Base-by-base conservation (phyloP, 2,888 invertebrate species). In the Cataglyphis rosenhaueri region DNA sequence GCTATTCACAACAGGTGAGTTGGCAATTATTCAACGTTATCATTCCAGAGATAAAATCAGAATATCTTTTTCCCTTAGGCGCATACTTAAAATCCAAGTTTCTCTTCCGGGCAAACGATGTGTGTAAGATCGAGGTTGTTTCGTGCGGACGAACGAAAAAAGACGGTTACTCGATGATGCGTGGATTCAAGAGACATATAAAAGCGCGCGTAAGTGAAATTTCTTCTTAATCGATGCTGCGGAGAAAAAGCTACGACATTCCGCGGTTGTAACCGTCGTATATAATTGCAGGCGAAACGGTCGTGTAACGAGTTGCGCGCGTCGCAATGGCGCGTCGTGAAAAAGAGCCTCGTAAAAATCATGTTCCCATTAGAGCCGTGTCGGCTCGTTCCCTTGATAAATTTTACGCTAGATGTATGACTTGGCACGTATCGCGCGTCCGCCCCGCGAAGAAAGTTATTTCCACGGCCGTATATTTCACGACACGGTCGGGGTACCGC, bases 281-380 rank as follows among this genome's bases (percentile, higher is more conserved):
- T 52, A n/a, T 79, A 79, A 79, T 79, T 79, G 59, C 78, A 70
- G 55, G 29, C 71, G 74, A 55, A 70, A 70, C 55, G 32, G 41
- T 32, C 55, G 73, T 35, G 78, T 79, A 71, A 79, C 78, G 71
- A 79, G 78, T 79, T 79, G 44, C 44, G 73, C 78, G 78, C 74
- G 78, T 48, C 29, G 66, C 25, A 12, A 6, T 15, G 15, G 76
- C 41, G 57, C 78, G 35, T 35, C 59, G 44, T 78, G 78, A 79
- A 73, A 79, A 79, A 79, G 71, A 73, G 78, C 73, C 78, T 79
- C 78, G 73, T 79, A 79, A 79, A 79, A 79, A 79, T 79, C 78
- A 79, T 79, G 78, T 79, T 79, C 78, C 74, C 78, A 79, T 79
- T 79, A 79, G 78, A 79, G 59, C 59, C 48, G 75, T 38, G 32